Evolutionary conservation across 1,140 invertebrate species (phyloP), one percentile per base, ranked within the genome.

Genomic region (Cyphomyrmex costatus): DNA sequence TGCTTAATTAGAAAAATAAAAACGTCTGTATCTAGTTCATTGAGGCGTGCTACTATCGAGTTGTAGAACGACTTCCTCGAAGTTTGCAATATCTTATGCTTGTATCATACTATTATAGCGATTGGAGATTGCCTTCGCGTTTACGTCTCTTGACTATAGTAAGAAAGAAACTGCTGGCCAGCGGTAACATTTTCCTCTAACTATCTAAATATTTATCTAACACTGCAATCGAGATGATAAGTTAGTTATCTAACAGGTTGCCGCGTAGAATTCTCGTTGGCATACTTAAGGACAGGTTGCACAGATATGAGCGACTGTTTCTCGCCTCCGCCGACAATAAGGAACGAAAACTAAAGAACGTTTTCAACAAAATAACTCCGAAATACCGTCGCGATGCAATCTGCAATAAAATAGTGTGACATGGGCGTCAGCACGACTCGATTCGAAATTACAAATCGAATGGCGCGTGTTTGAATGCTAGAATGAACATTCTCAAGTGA

Each of bases 201-300:
- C 58, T 78, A 85, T 73, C 58, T 66, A 46, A 53, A 65, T 70
- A 68, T 86, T 86, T 79, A 86, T 86, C 84, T 79, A 70, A 66
- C 27, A 7, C 10, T 33, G 49, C 27, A 56, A 70, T 86, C 76
- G 63, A 46, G 33, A 56, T 58, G 84, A 86, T 86, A 86, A 77
- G 51, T 33, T 6, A 42, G 49, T 30, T 80, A 80, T 86, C 76
- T 68, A 51, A 68, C 49, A 68, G 21, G 0, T 27, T 8, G 33
- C 10, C 46, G 27, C 6, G 33, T 66, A 66, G 51, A 66, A 42
- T 85, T 76, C 58, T 53, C 60, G 58, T 53, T 86, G 84, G 46
- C 76, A 80, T 8, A 79, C 63, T 86, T 80, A 24, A 60, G 24
- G 76, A 79, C 74, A 78, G n/a, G 63, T 86, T 66, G 36, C 73